A percentile compares a stretch with the other conserved stretches of the same genome.
Conservation (phyloP, 2,888 invertebrate genomes). For the Plagiodera versicolora region DNA sequence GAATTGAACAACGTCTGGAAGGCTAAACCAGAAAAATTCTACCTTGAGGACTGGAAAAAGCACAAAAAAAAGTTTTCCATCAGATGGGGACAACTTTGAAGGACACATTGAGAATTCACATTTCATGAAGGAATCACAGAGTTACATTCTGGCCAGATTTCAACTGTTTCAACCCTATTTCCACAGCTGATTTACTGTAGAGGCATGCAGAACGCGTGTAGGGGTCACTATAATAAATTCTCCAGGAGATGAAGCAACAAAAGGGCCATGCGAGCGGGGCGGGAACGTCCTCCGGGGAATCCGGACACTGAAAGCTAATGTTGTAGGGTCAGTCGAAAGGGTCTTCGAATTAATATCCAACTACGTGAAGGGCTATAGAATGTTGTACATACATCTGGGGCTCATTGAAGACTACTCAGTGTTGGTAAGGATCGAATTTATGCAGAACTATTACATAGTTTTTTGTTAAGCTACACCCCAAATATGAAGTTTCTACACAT, state of each 20-base stretch:
- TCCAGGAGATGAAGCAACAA: slow-evolving; percentile 36
- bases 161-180: slow-evolving; percentile 11
- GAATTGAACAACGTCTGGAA: too few species aligned
- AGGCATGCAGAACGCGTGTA: slow-evolving; percentile 34
- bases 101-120: not conserved
- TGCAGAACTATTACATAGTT: too few species aligned
- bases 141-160: not conserved
- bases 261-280: slow-evolving; percentile 29
- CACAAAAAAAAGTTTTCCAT: too few species aligned
- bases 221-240: slow-evolving; percentile 39
- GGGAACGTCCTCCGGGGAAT: slow-evolving; percentile 38
- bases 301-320: slow-evolving; percentile 41
- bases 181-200: slow-evolving; percentile 37
- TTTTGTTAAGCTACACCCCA: too few species aligned
- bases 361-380: slow-evolving; percentile 33
- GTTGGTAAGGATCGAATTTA: not conserved
- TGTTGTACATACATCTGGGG: slow-evolving; percentile 47
- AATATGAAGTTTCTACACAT: too few species aligned
- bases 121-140: not conserved
- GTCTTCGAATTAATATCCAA: slow-evolving; percentile 50
- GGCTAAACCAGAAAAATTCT: too few species aligned
- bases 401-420: slow-evolving; percentile 41
- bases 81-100: not conserved
- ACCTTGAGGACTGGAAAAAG: too few species aligned
- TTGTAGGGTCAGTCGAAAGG: slow-evolving; percentile 47